Evolutionary conservation across 2,113 vertebrate genomes (phyloP).

Genomic region (Chionodraco myersi): DNA sequence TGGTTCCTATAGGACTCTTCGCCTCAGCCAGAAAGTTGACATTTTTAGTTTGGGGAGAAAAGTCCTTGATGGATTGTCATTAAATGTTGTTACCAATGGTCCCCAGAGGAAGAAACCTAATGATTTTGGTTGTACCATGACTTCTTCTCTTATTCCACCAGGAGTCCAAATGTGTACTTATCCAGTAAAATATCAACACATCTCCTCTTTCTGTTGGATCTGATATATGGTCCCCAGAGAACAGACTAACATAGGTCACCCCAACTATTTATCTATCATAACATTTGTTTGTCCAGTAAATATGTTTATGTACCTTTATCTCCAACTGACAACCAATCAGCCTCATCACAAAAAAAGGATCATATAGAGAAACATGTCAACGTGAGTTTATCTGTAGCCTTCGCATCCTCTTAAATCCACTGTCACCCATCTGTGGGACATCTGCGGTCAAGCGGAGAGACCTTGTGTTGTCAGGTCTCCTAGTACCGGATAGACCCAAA

Average conservation of each 20-base stretch:
- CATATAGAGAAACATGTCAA: background rate
- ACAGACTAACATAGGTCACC: background rate
- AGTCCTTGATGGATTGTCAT: too few relatives aligned
- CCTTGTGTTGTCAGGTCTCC: slow-evolving; percentile 69
- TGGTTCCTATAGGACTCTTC: too few relatives aligned
- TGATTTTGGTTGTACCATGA: background rate
- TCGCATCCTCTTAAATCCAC: slow-evolving; percentile 17
- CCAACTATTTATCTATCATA: background rate
- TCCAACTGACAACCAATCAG: too few relatives aligned
- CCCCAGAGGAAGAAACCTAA: background rate
- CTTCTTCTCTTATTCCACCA: background rate
- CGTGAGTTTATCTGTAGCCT: background rate
- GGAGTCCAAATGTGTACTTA: too few relatives aligned
- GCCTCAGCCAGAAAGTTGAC: too few relatives aligned
- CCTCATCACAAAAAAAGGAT: background rate
- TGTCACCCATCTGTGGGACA: slow-evolving; percentile 40
- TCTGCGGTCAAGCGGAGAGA: slow-evolving; percentile 68
- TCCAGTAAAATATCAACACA: background rate
- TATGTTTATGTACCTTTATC: too few relatives aligned
- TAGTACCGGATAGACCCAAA: slow-evolving; percentile 74
- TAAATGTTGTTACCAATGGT: too few relatives aligned
- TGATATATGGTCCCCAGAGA: background rate
- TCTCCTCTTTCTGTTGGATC: background rate
- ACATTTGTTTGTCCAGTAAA: background rate
- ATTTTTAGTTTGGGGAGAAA: too few relatives aligned